phyloP scores from a whole-genome alignment of 2,888 invertebrate species.

The Uloborus plumipes region DNA sequence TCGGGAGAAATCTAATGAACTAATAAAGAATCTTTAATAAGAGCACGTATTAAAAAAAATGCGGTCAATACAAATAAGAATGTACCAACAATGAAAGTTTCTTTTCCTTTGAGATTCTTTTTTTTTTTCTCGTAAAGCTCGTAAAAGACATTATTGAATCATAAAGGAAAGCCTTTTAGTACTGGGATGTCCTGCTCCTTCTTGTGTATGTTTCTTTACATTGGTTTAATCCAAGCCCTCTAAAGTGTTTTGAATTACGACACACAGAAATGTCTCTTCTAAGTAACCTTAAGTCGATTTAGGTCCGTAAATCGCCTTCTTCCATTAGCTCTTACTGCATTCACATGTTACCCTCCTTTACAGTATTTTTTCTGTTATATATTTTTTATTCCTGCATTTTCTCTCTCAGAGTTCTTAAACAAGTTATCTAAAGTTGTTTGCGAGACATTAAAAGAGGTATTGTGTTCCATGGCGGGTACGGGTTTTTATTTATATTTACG shows the following conservation, averaged over 20 bases:
- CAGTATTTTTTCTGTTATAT: constrained; percentile 5
- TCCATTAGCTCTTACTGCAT: constrained; percentile 55
- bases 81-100: too few species aligned
- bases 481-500: too few species aligned
- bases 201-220: constrained; percentile 11
- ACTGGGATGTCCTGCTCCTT: constrained; percentile 25
- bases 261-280: constrained; percentile 43
- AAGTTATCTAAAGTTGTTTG: constrained; percentile 38
- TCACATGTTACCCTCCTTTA: constrained; percentile 25
- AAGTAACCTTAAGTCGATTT: constrained; percentile 60
- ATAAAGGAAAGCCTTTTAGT: constrained; percentile 26
- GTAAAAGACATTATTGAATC: constrained; percentile 23
- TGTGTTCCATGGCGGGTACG: background rate
- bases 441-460: constrained; percentile 33
- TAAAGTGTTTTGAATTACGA: constrained; percentile 61
- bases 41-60: too few species aligned
- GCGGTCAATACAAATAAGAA: too few species aligned
- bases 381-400: constrained; percentile 13
- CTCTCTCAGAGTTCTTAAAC: constrained; percentile 35
- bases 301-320: constrained; percentile 41
- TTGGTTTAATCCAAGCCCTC: constrained; percentile 14
- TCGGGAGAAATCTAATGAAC: too few species aligned
- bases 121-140: background rate
- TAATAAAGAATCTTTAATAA: too few species aligned
- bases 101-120: too few species aligned